A percentile compares a stretch with the other conserved stretches of the same genome.
Evolutionary conservation across 2,888 invertebrate species (phyloP).

Genomic region (Epistrophe eligans): DNA sequence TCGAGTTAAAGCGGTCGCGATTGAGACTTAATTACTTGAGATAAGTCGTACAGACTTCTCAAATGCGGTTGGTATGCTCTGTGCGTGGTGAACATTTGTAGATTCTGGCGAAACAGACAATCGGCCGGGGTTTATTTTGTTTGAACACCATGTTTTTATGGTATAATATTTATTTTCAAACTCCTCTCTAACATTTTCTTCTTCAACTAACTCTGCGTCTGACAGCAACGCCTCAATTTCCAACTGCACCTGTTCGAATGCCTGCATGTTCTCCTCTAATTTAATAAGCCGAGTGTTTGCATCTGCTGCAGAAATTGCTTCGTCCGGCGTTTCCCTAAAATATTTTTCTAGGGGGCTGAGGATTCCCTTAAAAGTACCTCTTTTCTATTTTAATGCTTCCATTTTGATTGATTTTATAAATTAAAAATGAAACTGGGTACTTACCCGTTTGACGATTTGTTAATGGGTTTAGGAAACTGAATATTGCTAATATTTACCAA

Average conservation of each 20-base stretch:
- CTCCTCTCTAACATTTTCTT: not conserved
- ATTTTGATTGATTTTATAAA: too few species aligned
- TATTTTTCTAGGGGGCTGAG: not conserved
- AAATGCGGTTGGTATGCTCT: not conserved
- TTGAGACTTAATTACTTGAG: not conserved
- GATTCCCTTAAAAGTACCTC: not conserved
- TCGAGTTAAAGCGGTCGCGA: not conserved
- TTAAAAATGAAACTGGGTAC: too few species aligned
- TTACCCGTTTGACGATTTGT: too few species aligned
- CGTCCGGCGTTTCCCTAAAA: too few species aligned
- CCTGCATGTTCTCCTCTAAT: too few species aligned
- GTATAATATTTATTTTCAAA: constrained; percentile 11
- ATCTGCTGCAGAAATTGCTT: too few species aligned
- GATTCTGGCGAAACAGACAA: not conserved
- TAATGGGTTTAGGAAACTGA: too few species aligned
- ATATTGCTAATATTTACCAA: too few species aligned
- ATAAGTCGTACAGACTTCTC: not conserved
- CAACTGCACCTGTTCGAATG: constrained; percentile 1
- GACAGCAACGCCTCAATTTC: not conserved
- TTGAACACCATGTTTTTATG: not conserved
- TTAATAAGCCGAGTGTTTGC: too few species aligned
- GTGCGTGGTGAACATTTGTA: not conserved
- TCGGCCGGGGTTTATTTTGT: not conserved
- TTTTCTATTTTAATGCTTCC: too few species aligned
- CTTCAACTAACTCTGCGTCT: not conserved